These are phyloP conservation scores for Aurelia aurita complex sp. Pacific DNA, from an alignment of 30 jellyfish, hydroid and myxozoan species.

Conservation along the genomic window DNA sequence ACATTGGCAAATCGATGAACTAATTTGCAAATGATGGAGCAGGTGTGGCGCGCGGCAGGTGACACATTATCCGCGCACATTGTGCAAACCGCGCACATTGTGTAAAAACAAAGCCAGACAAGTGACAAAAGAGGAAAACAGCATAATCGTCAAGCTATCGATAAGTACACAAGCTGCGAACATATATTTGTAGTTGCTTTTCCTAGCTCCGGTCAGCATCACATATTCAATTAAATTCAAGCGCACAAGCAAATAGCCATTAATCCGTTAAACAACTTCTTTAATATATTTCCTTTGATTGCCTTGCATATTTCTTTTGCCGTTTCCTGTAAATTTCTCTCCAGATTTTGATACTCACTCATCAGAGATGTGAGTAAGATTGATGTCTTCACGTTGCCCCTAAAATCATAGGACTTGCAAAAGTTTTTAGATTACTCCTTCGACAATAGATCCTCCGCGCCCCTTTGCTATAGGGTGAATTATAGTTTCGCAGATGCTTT, in stretches of 20 bases:
- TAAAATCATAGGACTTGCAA: too few species aligned
- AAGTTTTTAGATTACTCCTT: too few species aligned
- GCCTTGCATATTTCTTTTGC: too few species aligned
- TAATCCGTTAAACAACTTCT: slow-evolving; percentile 3
- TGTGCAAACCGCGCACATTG: slow-evolving; percentile 17
- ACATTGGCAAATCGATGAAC: slow-evolving; percentile 26
- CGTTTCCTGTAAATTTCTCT: too few species aligned
- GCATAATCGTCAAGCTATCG: background rate
- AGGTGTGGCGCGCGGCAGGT: slow-evolving; percentile 61
- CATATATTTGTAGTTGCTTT: slow-evolving; percentile 41
- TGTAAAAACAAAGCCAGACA: slow-evolving; percentile 40
- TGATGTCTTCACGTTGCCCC: too few species aligned
- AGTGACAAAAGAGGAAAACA: background rate
- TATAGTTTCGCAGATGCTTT: too few species aligned
- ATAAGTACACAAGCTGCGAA: slow-evolving; percentile 47
- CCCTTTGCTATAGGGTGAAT: too few species aligned
- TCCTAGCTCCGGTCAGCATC: slow-evolving; percentile 43
- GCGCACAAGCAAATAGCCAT: slow-evolving; percentile 47
- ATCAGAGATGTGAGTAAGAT: too few species aligned
- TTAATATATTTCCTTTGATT: too few species aligned
- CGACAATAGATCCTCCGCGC: too few species aligned
- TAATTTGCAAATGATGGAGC: slow-evolving; percentile 39
- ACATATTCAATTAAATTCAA: slow-evolving; percentile 35
- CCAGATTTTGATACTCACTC: too few species aligned
- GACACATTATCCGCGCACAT: slow-evolving; percentile 62